Evolutionary conservation across 2,797 vertebrate genomes (phyloP).

Genomic region (Centropyge bicolor): DNA sequence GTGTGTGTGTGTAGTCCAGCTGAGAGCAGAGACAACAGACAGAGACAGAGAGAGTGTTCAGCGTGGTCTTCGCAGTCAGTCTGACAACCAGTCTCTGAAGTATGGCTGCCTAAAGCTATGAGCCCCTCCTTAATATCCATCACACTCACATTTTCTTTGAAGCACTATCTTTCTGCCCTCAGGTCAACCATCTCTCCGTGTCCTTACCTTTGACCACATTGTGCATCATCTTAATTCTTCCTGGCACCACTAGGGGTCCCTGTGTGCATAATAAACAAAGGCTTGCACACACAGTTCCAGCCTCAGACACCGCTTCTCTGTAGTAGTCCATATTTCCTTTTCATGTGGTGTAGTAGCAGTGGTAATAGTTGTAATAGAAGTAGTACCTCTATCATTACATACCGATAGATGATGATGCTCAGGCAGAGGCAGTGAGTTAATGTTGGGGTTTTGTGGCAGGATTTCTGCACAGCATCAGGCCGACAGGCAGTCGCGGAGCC

Average conservation of each 20-base stretch:
- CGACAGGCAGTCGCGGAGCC: constrained; percentile 58
- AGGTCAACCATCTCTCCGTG: constrained; percentile 28
- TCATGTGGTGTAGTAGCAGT: constrained; percentile 52
- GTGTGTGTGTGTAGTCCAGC: constrained; percentile 46
- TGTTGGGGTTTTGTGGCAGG: constrained; percentile 57
- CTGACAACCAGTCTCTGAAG: constrained; percentile 52
- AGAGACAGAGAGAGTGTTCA: constrained; percentile 15
- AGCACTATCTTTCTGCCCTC: constrained; percentile 36
- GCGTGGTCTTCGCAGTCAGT: constrained; percentile 46
- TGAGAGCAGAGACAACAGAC: constrained; percentile 57
- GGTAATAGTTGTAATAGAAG: constrained; percentile 39
- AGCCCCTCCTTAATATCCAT: constrained; percentile 70
- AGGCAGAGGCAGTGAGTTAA: constrained; percentile 49
- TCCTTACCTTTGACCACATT: constrained; percentile 23
- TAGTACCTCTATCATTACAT: constrained; percentile 54
- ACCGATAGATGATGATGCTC: constrained; percentile 47
- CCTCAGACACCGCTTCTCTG: constrained; percentile 10
- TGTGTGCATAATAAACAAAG: constrained; percentile 74
- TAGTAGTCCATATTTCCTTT: constrained; percentile 32
- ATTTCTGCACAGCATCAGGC: constrained; percentile 70
- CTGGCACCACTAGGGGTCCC: constrained; percentile 82
- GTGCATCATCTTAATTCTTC: constrained; percentile 19
- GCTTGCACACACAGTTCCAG: neutral
- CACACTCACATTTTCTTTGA: constrained; percentile 64
- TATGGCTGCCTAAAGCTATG: constrained; percentile 64